Conservation (phyloP, 2,797 vertebrate species). For the Anabacerthia variegaticeps region DNA sequence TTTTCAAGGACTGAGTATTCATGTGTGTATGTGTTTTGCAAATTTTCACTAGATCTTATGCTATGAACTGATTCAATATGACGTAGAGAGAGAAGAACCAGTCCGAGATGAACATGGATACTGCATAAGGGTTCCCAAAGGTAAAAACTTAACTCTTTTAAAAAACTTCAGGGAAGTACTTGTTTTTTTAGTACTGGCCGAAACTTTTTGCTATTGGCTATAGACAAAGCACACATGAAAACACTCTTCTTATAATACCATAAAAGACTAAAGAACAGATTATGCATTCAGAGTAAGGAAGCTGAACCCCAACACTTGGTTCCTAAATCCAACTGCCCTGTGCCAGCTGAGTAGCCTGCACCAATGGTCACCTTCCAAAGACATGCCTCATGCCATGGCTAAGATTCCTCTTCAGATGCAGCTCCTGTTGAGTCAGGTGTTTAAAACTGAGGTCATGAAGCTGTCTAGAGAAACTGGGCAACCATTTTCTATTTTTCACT, state of each 20-base stretch:
- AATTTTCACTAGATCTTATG: slow-evolving; percentile 66
- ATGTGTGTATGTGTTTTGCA: slow-evolving; percentile 1
- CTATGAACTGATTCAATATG: slow-evolving; percentile 85
- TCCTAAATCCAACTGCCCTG: not conserved
- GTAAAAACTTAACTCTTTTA: slow-evolving; percentile 60
- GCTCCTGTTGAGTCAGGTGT: not conserved
- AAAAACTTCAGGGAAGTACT: not conserved
- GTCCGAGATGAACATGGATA: slow-evolving; percentile 83
- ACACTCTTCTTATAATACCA: not conserved
- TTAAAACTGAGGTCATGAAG: not conserved
- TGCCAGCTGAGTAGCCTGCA: not conserved
- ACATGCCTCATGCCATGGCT: not conserved
- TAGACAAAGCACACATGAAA: not conserved
- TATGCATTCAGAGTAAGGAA: not conserved
- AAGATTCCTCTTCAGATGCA: not conserved
- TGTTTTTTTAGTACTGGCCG: not conserved
- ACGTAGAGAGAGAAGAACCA: slow-evolving; percentile 86
- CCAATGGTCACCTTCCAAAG: not conserved
- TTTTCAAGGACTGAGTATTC: not conserved
- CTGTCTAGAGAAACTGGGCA: not conserved
- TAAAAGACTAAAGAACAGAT: not conserved
- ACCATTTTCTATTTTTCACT: not conserved
- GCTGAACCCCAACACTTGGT: not conserved
- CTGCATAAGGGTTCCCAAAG: slow-evolving; percentile 83
- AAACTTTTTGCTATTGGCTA: not conserved